These are phyloP conservation scores for Morus bassanus DNA, from an alignment of 2,797 vertebrate genomes.

Conservation along the genomic window DNA sequence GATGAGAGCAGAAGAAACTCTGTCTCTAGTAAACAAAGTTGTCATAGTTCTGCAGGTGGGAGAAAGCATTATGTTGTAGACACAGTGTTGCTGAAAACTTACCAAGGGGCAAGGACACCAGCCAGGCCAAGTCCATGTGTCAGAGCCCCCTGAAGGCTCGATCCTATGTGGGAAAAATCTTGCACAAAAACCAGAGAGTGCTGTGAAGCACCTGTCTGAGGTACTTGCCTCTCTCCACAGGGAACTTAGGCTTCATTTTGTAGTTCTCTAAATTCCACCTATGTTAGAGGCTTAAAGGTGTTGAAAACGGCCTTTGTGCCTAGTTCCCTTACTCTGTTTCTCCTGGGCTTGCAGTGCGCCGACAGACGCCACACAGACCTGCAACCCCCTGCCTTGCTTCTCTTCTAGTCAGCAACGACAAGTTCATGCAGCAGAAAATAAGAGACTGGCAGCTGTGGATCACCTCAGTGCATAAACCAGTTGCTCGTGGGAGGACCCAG, in stretches of 20 bases:
- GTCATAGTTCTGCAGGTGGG: neutral
- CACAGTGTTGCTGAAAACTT: neutral
- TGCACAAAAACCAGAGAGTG: neutral
- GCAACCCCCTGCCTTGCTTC: neutral
- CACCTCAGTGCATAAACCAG: conserved; percentile 4
- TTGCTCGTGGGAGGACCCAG: conserved; percentile 4
- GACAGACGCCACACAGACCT: neutral
- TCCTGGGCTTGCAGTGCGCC: neutral
- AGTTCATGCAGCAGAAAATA: neutral
- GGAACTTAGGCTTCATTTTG: neutral
- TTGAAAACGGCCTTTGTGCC: neutral
- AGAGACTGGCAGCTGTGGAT: conserved; percentile 27
- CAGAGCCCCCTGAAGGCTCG: neutral
- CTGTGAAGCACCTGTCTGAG: neutral
- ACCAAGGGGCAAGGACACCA: neutral
- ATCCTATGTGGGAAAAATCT: neutral
- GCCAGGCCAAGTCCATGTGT: neutral
- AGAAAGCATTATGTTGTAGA: neutral
- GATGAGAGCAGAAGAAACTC: neutral
- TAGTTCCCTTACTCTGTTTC: neutral
- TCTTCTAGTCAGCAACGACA: neutral
- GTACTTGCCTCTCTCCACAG: neutral
- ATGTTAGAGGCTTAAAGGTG: neutral
- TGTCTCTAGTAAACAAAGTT: neutral
- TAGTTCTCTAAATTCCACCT: neutral